phyloP scores from a whole-genome alignment of 2,797 vertebrate genomes.

The Tachyglossus aculeatus region DNA sequence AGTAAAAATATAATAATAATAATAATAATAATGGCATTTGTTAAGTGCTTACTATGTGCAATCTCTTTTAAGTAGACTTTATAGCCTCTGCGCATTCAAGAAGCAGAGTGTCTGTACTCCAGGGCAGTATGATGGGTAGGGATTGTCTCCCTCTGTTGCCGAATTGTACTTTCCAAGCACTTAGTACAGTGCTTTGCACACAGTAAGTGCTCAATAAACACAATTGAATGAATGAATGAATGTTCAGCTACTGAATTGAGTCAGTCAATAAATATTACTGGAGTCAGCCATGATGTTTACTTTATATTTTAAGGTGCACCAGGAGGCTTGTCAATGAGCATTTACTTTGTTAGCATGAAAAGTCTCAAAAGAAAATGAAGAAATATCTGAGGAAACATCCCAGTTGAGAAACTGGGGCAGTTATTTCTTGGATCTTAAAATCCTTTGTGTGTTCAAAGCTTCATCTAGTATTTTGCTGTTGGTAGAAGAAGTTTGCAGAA shows the following conservation, averaged over 20 bases:
- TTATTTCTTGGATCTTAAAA: slow-evolving; percentile 13
- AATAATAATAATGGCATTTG: no score
- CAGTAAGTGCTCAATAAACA: no score
- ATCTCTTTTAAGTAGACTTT: no score
- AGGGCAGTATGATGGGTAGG: no score
- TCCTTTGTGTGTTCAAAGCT: neutral
- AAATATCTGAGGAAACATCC: neutral
- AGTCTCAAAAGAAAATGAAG: neutral
- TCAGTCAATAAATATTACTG: neutral
- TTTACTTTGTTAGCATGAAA: neutral
- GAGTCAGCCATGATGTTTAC: neutral
- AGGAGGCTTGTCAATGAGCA: neutral
- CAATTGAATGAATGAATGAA: no score
- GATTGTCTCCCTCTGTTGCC: no score
- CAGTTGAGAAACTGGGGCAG: neutral
- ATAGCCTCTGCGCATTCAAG: no score
- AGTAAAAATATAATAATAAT: no score
- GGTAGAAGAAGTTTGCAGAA: slow-evolving; percentile 4
- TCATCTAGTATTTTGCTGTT: neutral
- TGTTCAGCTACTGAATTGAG: neutral
- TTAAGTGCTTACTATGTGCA: no score
- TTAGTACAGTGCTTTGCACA: no score
- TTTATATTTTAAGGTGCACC: neutral
- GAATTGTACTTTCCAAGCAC: neutral
- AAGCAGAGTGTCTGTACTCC: no score